A percentile compares a stretch with the other conserved stretches of the same genome.
Conservation (phyloP, 2,113 vertebrate genomes). For the Hyperoodon ampullatus region DNA sequence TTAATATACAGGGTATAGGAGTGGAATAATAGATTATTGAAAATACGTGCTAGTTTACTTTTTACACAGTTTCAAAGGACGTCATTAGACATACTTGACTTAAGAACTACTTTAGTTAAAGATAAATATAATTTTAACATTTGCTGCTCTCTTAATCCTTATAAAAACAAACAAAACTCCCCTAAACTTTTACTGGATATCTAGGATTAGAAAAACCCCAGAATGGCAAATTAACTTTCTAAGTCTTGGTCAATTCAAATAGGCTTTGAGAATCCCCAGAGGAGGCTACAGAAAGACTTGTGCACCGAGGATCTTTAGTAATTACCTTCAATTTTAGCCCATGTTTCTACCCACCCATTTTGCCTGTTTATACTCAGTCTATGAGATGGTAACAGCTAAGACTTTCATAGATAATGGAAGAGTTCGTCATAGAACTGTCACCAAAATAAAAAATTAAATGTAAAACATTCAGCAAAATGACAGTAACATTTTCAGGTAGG, state of each 20-base stretch:
- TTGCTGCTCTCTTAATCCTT: neutral
- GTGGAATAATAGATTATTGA: neutral
- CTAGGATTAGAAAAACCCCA: neutral
- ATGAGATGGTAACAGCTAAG: neutral
- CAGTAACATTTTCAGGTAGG: neutral
- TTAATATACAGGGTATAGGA: neutral
- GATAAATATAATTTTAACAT: neutral
- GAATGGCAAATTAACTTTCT: neutral
- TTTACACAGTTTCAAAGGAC: neutral
- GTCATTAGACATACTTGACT: neutral
- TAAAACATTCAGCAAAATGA: neutral
- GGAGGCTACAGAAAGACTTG: neutral
- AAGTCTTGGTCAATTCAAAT: neutral
- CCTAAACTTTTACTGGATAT: neutral
- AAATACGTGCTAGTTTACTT: neutral
- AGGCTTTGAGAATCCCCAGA: neutral
- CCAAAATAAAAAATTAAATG: slow-evolving; percentile 7
- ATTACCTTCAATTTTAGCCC: neutral
- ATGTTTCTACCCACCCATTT: neutral
- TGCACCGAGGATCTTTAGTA: neutral
- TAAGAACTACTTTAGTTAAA: slow-evolving; percentile 2
- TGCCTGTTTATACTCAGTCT: neutral
- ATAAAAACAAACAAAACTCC: neutral
- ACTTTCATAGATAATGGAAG: neutral
- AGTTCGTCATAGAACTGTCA: neutral